These are phyloP conservation scores for Microctenopoma steveboyesi DNA, from an alignment of 2,797 vertebrate genomes.

Conservation along the genomic window DNA sequence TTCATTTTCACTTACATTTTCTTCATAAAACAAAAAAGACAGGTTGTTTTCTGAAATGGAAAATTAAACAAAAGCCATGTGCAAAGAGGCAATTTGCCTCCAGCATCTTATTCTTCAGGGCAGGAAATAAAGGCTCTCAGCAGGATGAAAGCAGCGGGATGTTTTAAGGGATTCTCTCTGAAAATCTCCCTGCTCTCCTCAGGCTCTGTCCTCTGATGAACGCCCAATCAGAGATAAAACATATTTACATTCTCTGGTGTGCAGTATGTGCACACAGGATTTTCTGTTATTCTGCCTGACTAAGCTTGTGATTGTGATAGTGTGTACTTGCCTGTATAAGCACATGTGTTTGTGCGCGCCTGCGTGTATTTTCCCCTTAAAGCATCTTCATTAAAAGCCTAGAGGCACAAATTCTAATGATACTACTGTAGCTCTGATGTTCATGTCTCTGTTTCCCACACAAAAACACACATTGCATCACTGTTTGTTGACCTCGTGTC, in stretches of 20 bases:
- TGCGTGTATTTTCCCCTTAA: conserved; percentile 43
- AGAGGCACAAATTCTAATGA: conserved; percentile 46
- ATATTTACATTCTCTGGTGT: conserved; percentile 64
- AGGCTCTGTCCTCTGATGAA: conserved; percentile 29
- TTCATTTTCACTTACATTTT: conserved; percentile 14
- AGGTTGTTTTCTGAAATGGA: neutral
- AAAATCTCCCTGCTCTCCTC: conserved; percentile 19
- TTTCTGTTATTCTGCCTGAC: conserved; percentile 51
- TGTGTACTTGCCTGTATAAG: neutral
- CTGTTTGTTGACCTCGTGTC: conserved; percentile 55
- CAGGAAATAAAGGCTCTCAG: conserved; percentile 26
- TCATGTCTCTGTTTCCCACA: conserved; percentile 27
- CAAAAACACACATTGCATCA: conserved; percentile 45
- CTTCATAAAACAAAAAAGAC: neutral
- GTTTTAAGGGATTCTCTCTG: conserved; percentile 42
- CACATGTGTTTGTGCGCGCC: conserved; percentile 2
- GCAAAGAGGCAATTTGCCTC: conserved; percentile 11
- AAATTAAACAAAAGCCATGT: neutral
- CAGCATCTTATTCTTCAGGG: conserved; percentile 23
- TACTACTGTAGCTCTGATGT: conserved; percentile 20
- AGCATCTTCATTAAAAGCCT: conserved; percentile 68
- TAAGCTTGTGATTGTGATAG: conserved; percentile 19
- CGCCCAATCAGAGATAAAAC: conserved; percentile 39
- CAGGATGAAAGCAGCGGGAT: conserved; percentile 35
- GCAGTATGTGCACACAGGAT: conserved; percentile 31